Evolutionary conservation across 2,113 vertebrate species (phyloP), one percentile per base, ranked within the genome.

Genomic region (Leucoraja erinaceus): DNA sequence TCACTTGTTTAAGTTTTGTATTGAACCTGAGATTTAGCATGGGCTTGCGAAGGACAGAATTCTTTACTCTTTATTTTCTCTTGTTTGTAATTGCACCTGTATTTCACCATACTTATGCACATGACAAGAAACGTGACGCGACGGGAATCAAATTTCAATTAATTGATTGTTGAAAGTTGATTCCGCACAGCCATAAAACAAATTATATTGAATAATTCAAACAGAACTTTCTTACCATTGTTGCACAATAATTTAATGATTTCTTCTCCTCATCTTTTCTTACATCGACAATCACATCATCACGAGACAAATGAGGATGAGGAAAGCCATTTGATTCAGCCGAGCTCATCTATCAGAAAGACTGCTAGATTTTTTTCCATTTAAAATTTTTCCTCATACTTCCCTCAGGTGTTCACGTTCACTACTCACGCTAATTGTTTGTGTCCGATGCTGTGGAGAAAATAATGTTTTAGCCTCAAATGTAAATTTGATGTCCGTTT

Each of bases 241-340:
- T 79, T 20, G 14, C 38, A 20, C 38, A 38, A 33, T 79, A 38
- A 16, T 47, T 79, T 79, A 79, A 79, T 16, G 33, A 47, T 79
- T 6, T 16, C 77, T 47, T 47, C 33, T 38, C n/a, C 11, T 77
- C 38, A 47, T 31, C 31, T 20, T 14, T 79, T 14, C 38, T 38
- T 47, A 20, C 77, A 79, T 79, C 38, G 12, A 47, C 77, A 79
- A 47, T 47, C 33, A 79, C 31, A 79, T 38, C 77, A 47, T 20
- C 77, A 79, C 31, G 33, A 79, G 77, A 79, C 38, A 79, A 79
- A 47, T 79, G 77, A 79, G 75, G 77, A 79, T 18, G 77, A 79
- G 33, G 77, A 18, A 79, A 16, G 77, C 4, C 77, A 38, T 79
- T 79, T 20, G 77, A 16, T 79, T 79, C 77, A 18, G 14, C 31